Percentiles rank a stretch among this genome's conserved stretches.
phyloP scores from a whole-genome alignment of 2,797 vertebrate species.

The Eleutherodactylus coqui region DNA sequence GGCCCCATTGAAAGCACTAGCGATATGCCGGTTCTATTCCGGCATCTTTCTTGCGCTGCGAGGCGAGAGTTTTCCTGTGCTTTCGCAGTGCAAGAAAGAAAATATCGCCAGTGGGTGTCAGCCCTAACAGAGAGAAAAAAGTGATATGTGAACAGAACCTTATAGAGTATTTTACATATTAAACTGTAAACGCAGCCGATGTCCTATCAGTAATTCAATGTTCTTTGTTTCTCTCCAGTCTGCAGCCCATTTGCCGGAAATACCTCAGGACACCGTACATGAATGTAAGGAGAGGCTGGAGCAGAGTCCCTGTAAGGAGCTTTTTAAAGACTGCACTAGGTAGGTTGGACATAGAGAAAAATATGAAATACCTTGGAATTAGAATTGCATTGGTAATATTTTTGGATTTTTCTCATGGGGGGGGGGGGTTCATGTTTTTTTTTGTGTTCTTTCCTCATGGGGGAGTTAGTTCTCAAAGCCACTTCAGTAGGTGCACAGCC shows the following conservation, averaged over 20 bases:
- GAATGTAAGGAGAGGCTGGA: constrained; percentile 84
- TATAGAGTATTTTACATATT: neutral
- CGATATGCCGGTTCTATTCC: no score
- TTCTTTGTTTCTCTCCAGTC: constrained; percentile 69
- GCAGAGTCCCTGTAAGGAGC: constrained; percentile 84
- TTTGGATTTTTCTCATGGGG: neutral
- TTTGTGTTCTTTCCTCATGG: no score
- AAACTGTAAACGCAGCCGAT: neutral
- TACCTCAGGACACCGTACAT: constrained; percentile 81
- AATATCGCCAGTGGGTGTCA: no score
- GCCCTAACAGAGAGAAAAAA: no score
- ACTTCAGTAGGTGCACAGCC: neutral
- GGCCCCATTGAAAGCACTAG: no score
- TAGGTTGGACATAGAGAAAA: constrained; percentile 68
- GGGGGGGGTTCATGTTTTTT: no score
- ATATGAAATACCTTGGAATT: neutral
- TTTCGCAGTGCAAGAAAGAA: no score
- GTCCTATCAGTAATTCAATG: neutral
- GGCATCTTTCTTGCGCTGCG: no score
- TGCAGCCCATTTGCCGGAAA: constrained; percentile 83
- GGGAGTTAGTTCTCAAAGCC: neutral
- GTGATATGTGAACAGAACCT: no score
- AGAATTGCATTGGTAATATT: neutral
- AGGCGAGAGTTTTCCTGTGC: no score
- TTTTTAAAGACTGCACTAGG: constrained; percentile 89